Evolutionary conservation across 1,140 invertebrate genomes (phyloP).

Genomic region (Micrasema minimum): DNA sequence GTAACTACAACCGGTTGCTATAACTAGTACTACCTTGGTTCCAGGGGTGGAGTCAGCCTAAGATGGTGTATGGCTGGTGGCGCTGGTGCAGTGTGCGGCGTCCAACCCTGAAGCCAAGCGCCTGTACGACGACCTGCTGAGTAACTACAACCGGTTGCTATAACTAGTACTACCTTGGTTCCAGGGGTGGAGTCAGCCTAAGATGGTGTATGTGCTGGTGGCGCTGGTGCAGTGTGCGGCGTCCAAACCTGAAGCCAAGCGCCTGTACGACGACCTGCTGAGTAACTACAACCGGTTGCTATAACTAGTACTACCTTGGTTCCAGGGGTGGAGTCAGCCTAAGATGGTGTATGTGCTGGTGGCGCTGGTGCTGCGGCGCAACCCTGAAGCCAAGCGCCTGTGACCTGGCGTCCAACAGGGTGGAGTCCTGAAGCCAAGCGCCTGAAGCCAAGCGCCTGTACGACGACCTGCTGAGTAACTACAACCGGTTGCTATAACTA

Average conservation of each 20-base stretch:
- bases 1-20: slow-evolving; percentile 97
- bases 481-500: slow-evolving; percentile 98
- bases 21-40: slow-evolving; percentile 56
- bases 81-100: no score
- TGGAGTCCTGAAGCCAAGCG: no score
- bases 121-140: no score
- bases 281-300: no score
- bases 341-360: not conserved
- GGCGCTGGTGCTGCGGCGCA: no score
- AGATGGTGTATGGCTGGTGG: slow-evolving; percentile 80
- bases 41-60: slow-evolving; percentile 84
- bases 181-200: slow-evolving; percentile 72
- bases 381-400: no score
- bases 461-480: slow-evolving; percentile 94
- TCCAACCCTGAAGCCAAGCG: no score
- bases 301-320: slow-evolving; percentile 50
- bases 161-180: slow-evolving; percentile 36
- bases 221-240: no score
- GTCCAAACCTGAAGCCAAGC: no score
- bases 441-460: slow-evolving; percentile 93
- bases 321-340: slow-evolving; percentile 82
- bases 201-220: slow-evolving; percentile 55
- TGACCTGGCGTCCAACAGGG: no score
- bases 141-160: no score
- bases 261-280: no score